Conservation (phyloP, 1,140 invertebrate species). For the Drosophila mayri region DNA sequence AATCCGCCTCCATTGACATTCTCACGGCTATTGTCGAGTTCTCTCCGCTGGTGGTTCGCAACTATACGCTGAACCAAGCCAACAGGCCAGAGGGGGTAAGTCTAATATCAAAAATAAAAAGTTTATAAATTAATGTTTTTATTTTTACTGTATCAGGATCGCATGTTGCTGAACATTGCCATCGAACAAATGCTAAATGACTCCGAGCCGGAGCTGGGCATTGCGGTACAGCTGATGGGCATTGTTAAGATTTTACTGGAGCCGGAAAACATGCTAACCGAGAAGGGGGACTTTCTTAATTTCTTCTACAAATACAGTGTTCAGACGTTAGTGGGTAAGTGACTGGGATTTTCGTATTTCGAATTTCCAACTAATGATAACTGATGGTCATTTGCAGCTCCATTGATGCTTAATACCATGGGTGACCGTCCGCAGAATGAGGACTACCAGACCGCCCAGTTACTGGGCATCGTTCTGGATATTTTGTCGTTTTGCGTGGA, state of each 20-base stretch:
- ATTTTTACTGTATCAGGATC: conserved; percentile 87
- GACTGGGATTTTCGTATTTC: not conserved
- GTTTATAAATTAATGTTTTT: not conserved
- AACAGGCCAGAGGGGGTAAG: conserved; percentile 94
- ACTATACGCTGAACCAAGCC: conserved; percentile 97
- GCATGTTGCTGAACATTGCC: conserved; percentile 98
- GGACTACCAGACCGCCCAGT: conserved; percentile 98
- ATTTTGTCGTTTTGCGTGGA: conserved; percentile 99
- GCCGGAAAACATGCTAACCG: conserved; percentile 99
- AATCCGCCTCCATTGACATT: conserved; percentile 98
- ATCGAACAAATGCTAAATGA: conserved; percentile 98
- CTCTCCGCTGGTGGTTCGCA: conserved; percentile 98
- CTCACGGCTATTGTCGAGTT: conserved; percentile 99
- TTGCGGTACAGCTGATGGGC: conserved; percentile 97
- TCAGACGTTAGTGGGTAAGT: conserved; percentile 94
- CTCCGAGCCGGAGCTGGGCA: conserved; percentile 95
- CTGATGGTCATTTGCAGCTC: conserved; percentile 87
- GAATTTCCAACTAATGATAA: not conserved
- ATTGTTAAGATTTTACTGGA: conserved; percentile 97
- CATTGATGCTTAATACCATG: conserved; percentile 95
- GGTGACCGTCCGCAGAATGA: conserved; percentile 95
- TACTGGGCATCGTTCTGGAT: conserved; percentile 97
- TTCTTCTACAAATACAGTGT: conserved; percentile 99
- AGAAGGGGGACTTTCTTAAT: conserved; percentile 98
- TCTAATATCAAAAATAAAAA: not conserved